Base-by-base conservation (phyloP, 1,140 invertebrate species). In the Galleria mellonella region DNA sequence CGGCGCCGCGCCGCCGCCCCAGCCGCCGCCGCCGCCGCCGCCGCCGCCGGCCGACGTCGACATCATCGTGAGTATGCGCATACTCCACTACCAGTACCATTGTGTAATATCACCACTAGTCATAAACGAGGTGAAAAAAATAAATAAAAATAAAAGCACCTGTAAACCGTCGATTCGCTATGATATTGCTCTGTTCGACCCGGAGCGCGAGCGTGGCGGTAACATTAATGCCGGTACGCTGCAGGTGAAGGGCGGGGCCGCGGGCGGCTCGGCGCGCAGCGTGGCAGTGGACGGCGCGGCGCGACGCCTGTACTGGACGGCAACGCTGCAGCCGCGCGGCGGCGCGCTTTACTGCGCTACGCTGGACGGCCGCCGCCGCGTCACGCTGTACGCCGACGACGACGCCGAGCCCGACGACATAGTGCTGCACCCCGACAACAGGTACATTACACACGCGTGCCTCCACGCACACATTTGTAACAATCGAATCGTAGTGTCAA, bases 251-350 rank as follows among this genome's bases (percentile, higher is more conserved):
- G n/a, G 17, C 6, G 17, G 2, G 17, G 17, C 2, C 17, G 6
- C 17, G 50, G 85, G 87, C 47, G 60, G 90, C 27, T 71, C 83
- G 10, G 86, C 89, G 0, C 89, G 92, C 60, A 94, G 93, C 9
- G 77, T 97, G 30, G 90, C 92, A 3, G 88, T 96, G 11, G 95
- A 97, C 79, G 94, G 92, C 90, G 84, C 93, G 4, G 89, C 90
- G 0, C 87, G 89, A 47, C 87, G 90, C 40, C 74, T 96, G 10
- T 96, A 95, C 77, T 92, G 92, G 77, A 90, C 56, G 30, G 47
- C 43, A 30, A 42, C 53, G 41, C 48, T 28, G 43, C 32, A 17
- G 43, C 8, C 6, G 32, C 9, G 33, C 11, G 11, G 33, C 15
- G 66, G 62, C 29, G 50, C 53, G 8, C 41, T 74, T 28, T 43